Percentiles rank a stretch among this genome's conserved stretches.
phyloP scores from a whole-genome alignment of 2,888 invertebrate species.

The Zhuqinia jingwanae region DNA sequence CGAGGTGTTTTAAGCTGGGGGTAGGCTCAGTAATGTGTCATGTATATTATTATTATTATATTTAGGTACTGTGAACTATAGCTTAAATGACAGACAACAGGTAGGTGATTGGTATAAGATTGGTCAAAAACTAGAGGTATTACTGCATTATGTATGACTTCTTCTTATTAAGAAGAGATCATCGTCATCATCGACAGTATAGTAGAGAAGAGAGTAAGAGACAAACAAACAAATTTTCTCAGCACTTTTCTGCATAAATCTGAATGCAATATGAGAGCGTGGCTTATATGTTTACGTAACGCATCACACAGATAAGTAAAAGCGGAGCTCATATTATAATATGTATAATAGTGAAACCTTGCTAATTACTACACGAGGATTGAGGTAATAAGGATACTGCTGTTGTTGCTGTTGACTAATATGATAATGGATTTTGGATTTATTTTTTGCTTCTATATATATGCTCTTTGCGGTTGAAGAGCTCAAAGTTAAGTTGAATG shows the following conservation, averaged over 20 bases:
- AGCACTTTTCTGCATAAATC: conserved; percentile 6
- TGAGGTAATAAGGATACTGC: neutral
- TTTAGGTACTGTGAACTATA: too few species aligned
- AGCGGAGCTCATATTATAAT: too few species aligned
- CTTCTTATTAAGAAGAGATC: neutral
- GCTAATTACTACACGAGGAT: conserved; percentile 2
- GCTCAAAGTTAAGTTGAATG: too few species aligned
- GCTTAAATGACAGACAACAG: too few species aligned
- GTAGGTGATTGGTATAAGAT: too few species aligned
- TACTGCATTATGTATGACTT: conserved; percentile 9
- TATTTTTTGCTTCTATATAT: too few species aligned
- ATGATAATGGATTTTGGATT: conserved; percentile 4
- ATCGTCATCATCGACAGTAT: neutral
- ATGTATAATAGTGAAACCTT: conserved; percentile 17
- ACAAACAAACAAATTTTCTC: conserved; percentile 33
- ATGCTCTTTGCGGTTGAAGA: too few species aligned
- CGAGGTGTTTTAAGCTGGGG: too few species aligned
- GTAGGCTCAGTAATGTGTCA: too few species aligned
- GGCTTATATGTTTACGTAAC: neutral
- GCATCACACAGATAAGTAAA: neutral
- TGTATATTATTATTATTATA: too few species aligned
- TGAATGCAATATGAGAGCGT: neutral
- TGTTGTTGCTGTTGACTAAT: neutral
- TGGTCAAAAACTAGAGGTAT: too few species aligned
- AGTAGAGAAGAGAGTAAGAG: neutral